Base-by-base conservation (phyloP, 2,113 vertebrate species). In the Sinocyclocheilus anshuiensis region DNA sequence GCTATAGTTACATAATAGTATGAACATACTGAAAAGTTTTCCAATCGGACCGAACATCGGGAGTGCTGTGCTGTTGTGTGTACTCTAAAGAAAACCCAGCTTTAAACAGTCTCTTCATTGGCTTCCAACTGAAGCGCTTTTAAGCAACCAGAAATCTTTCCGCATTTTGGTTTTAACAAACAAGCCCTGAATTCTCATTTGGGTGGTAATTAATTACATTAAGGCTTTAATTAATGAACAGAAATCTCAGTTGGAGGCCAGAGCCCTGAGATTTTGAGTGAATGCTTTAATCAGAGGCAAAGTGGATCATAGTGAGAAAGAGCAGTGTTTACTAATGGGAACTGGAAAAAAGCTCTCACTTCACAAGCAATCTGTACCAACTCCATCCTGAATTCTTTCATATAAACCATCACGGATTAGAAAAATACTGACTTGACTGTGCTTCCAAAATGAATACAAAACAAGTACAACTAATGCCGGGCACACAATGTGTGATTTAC, bases 211-310 rank as follows among this genome's bases (percentile, higher is more conserved):
- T 90, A 90, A 90, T 88, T 88, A 81, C 89, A 90, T 90, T 90
- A 90, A 82, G 83, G 87, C 84, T 90, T 90, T 88, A 88, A 90
- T 90, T 90, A 90, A 90, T 90, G 81, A 90, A 90, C 89, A 90
- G 89, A 90, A 88, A 88, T 90, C 87, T 88, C 87, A 82, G 89
- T 90, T 88, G 89, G 89, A 88, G 89, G 87, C 84, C 82, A 86
- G 85, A 81, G 85, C 85, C 82, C 87, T 90, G 87, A 88, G 87
- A 90, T 88, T 50, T 88, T 88, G 71, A 88, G 65, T 80, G 85
- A 86, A 88, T 86, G 84, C 87, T 90, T 90, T 90, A 90, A 90
- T 90, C 87, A 90, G 77, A 84, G 85, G 85, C 84, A 89, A 86
- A 89, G 85, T 88, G 87, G 84, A 86, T 88, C 84, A 84, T 87